A percentile compares a stretch with the other conserved stretches of the same genome.
Evolutionary conservation across 2,888 invertebrate genomes (phyloP).

Genomic region (Biston stratarius): DNA sequence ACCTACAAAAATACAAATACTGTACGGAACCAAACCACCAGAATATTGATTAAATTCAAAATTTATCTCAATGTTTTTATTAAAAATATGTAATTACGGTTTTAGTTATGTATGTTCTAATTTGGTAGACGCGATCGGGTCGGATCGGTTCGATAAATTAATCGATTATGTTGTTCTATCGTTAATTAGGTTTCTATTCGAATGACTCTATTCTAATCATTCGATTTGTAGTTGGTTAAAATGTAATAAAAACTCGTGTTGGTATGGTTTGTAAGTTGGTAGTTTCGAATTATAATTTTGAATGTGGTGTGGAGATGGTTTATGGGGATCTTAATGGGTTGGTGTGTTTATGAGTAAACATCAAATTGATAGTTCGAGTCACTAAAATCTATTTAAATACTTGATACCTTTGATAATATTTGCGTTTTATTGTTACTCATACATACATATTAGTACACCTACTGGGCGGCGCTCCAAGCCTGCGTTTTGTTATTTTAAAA

Average conservation of each 20-base stretch:
- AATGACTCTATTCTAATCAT: slow-evolving; percentile 43
- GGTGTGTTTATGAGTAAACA: not conserved
- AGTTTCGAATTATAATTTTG: slow-evolving; percentile 29
- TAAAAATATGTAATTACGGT: slow-evolving; percentile 54
- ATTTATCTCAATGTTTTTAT: slow-evolving; percentile 36
- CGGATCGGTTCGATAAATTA: slow-evolving; percentile 64
- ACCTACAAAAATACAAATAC: not conserved
- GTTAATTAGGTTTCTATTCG: slow-evolving; percentile 50
- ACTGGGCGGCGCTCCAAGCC: no score
- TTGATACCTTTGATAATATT: not conserved
- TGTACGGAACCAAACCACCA: slow-evolving; percentile 20
- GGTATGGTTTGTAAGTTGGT: slow-evolving; percentile 30
- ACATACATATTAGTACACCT: no score
- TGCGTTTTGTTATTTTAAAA: no score
- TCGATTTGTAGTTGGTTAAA: slow-evolving; percentile 41
- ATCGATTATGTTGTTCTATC: slow-evolving; percentile 62
- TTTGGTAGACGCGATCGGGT: slow-evolving; percentile 58
- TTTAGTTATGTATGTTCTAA: slow-evolving; percentile 60
- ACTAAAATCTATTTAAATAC: not conserved
- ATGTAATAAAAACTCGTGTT: slow-evolving; percentile 45
- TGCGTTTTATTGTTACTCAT: no score
- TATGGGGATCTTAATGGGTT: slow-evolving; percentile 7
- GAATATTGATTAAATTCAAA: slow-evolving; percentile 26
- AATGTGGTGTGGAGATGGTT: slow-evolving; percentile 18
- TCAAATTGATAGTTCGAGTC: not conserved